Evolutionary conservation across 2,888 invertebrate species (phyloP).

Genomic region (Cotesia congregata): DNA sequence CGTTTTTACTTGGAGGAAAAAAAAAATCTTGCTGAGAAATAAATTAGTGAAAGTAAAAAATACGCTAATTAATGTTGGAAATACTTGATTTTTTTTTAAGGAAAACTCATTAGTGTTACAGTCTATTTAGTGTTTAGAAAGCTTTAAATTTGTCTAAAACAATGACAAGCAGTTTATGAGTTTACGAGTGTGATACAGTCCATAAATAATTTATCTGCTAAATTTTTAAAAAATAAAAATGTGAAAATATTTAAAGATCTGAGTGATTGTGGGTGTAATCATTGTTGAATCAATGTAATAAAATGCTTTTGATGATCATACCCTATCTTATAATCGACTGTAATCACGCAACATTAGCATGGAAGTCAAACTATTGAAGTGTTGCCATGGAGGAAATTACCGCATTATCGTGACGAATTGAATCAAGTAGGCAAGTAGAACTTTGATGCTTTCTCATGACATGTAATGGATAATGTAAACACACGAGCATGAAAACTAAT

Average conservation of each 20-base stretch:
- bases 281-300: background rate
- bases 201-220: background rate
- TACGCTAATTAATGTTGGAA: background rate
- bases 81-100: background rate
- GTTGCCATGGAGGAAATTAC: background rate
- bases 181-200: background rate
- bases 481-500: background rate
- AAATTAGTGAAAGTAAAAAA: too few relatives aligned
- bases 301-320: background rate
- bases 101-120: too few relatives aligned
- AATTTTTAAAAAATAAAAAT: background rate
- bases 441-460: background rate
- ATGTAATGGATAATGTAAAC: background rate
- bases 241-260: background rate
- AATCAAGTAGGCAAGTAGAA: background rate
- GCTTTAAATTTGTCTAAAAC: background rate
- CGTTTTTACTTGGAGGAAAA: background rate
- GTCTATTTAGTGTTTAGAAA: background rate
- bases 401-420: background rate
- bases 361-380: background rate
- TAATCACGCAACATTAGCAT: background rate
- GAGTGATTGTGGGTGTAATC: background rate
- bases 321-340: background rate
- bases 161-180: background rate
- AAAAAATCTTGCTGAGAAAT: background rate